These are phyloP conservation scores for Drosophila hamatofila DNA, from an alignment of 2,888 invertebrate species.

Conservation along the genomic window DNA sequence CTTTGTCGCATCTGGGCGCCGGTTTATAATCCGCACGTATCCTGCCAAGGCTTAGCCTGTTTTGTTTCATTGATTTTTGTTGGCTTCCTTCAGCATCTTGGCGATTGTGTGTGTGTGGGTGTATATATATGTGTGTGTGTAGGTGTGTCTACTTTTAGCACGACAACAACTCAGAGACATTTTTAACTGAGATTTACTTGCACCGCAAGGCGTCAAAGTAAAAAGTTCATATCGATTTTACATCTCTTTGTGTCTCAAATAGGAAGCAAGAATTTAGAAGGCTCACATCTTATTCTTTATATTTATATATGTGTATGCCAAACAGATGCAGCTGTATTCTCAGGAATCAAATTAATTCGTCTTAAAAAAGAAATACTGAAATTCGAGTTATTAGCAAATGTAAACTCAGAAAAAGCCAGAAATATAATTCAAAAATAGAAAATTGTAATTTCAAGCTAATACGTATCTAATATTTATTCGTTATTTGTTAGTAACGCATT, in stretches of 20 bases:
- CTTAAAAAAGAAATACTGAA: too few relatives aligned
- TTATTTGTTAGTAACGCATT: too few relatives aligned
- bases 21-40: slow-evolving; percentile 55
- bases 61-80: slow-evolving; percentile 60
- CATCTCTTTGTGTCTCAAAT: slow-evolving; percentile 15
- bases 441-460: too few relatives aligned
- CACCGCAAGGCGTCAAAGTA: slow-evolving; percentile 26
- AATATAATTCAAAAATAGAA: too few relatives aligned
- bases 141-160: slow-evolving; percentile 17
- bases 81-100: slow-evolving; percentile 18
- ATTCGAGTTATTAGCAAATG: too few relatives aligned
- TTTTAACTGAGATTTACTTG: slow-evolving; percentile 42
- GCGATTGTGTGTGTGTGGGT: neutral
- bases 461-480: too few relatives aligned
- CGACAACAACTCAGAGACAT: slow-evolving; percentile 26
- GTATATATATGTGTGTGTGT: neutral
- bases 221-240: slow-evolving; percentile 41
- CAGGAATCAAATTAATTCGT: too few relatives aligned
- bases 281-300: neutral
- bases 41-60: slow-evolving; percentile 41
- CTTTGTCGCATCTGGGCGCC: slow-evolving; percentile 32
- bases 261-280: neutral
- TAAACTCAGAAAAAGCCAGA: too few relatives aligned
- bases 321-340: neutral
- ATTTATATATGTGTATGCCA: neutral